phyloP scores from a whole-genome alignment of 2,888 invertebrate genomes.

The Athrips mouffetella region DNA sequence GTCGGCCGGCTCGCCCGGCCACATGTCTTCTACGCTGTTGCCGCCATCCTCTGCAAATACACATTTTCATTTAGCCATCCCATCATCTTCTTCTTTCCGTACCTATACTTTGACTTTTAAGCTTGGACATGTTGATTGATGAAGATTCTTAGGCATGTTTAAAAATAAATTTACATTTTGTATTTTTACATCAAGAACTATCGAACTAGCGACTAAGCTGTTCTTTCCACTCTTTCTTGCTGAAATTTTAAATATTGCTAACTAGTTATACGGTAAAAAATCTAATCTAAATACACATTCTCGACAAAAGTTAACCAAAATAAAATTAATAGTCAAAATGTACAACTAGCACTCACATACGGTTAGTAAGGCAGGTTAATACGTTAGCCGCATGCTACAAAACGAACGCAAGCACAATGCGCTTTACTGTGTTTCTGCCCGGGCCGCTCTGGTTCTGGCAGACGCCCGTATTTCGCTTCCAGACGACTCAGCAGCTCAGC shows the following conservation, averaged over 20 bases:
- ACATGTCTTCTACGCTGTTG: constrained; percentile 61
- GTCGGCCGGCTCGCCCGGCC: constrained; percentile 77
- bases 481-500: constrained; percentile 82
- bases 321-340: background rate
- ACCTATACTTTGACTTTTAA: too few species aligned
- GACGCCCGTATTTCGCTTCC: constrained; percentile 85
- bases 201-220: too few species aligned
- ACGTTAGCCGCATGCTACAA: constrained; percentile 47
- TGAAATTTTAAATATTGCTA: too few species aligned
- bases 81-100: too few species aligned
- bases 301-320: background rate
- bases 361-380: constrained; percentile 64
- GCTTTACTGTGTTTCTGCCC: constrained; percentile 70
- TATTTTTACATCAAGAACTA: too few species aligned
- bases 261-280: too few species aligned
- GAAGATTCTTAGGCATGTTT: too few species aligned
- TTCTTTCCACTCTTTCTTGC: too few species aligned
- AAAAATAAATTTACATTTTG: too few species aligned
- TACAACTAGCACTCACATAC: constrained; percentile 50
- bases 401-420: constrained; percentile 30
- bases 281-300: background rate
- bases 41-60: constrained; percentile 63
- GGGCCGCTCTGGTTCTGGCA: constrained; percentile 75
- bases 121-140: too few species aligned
- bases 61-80: too few species aligned